Base-by-base conservation (phyloP, 1,140 invertebrate species). In the Thalassaphorura encarpata region DNA sequence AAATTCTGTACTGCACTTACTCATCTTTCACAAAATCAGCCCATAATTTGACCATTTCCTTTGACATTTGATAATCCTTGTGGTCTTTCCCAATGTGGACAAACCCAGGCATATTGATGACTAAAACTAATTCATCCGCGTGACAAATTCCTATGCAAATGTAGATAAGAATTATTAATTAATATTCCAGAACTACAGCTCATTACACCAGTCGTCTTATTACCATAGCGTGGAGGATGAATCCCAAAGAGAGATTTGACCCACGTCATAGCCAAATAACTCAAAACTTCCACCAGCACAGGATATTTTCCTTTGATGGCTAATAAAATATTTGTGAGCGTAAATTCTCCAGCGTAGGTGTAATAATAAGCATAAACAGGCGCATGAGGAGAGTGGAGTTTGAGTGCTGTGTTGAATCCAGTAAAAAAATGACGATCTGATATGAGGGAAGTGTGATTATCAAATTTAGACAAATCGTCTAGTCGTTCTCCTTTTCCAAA, bases 241-340 rank as follows among this genome's bases (percentile, higher is more conserved):
- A 55, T 18, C 4, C 43, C 31, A 23, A 53, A 42, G 47, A 55
- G 26, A 5, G n/a, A 29, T 33, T 28, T 84, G 33, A 36, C 33
- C 33, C 33, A 36, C 11, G 11, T 36, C 11, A n/a, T 11, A 11
- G 11, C 33, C 11, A 36, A 11, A n/a, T 36, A n/a, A n/a, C 33
- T 8, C 0, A 23, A 19, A 24, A 60, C 28, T 48, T 60, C 41
- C 0, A 56, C 15, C 4, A 39, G 13, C 8, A 46, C 16, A 3
- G 58, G 53, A 43, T 42, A 27, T 4, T 52, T 24, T 13, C 41
- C 36, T 1, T 18, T 43, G 18, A 45, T 1, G 3, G 54, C 53
- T n/a, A 60, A 47, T 5, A 51, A 13, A 13, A 45, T 31, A 47
- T 48, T 33, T 15, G 47, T 52, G 11, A 52, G 6, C 15, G 41